Percentiles rank a stretch among this genome's conserved stretches.
These are phyloP conservation scores for Orgyia antiqua DNA, from an alignment of 2,888 invertebrate species.

Conservation along the genomic window DNA sequence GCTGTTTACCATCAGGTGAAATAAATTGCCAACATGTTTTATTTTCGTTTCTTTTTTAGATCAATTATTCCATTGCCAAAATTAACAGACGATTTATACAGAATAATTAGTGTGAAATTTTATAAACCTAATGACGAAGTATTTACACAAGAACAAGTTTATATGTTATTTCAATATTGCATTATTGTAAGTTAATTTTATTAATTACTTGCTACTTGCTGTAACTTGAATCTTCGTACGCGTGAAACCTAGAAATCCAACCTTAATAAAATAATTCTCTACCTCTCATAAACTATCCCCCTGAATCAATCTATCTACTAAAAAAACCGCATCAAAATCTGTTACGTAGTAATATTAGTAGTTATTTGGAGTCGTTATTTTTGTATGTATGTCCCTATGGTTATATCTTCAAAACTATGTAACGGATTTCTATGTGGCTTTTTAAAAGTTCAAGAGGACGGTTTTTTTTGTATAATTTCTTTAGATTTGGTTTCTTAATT, in stretches of 20 bases:
- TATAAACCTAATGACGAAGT: slow-evolving; percentile 11
- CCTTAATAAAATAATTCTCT: neutral
- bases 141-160: slow-evolving; percentile 2
- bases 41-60: no score
- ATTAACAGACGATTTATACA: slow-evolving; percentile 26
- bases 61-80: slow-evolving; percentile 17
- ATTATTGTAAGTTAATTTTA: slow-evolving; percentile 19
- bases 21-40: no score
- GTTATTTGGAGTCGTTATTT: neutral
- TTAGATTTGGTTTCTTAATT: no score
- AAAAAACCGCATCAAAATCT: neutral
- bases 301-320: neutral
- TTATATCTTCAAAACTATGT: no score
- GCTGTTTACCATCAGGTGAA: no score
- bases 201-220: neutral
- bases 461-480: no score
- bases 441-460: no score
- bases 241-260: neutral
- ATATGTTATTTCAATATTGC: slow-evolving; percentile 12
- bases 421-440: no score
- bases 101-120: slow-evolving; percentile 14
- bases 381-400: neutral
- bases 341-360: neutral
- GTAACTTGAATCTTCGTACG: no score
- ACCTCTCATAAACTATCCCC: neutral